phyloP scores from a whole-genome alignment of 2,888 invertebrate genomes.

The Campoplex nolae region DNA sequence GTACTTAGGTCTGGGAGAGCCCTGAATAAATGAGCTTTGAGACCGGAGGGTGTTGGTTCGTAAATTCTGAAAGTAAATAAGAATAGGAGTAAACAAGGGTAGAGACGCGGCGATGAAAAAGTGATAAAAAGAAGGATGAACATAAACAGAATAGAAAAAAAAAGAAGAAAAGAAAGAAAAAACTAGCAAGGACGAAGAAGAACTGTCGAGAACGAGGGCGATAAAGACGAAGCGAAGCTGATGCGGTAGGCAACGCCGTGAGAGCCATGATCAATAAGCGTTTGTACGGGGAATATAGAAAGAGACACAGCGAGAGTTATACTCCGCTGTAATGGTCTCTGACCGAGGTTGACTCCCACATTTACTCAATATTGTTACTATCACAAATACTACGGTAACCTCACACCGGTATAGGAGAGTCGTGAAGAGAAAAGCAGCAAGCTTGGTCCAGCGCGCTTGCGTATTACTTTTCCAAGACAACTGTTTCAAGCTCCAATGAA shows the following conservation, averaged over 20 bases:
- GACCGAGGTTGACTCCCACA: constrained; percentile 67
- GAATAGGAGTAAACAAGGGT: background rate
- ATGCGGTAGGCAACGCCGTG: constrained; percentile 61
- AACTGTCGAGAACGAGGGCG: constrained; percentile 54
- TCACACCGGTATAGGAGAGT: background rate
- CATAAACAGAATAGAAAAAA: background rate
- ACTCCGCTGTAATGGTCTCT: constrained; percentile 72
- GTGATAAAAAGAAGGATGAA: background rate
- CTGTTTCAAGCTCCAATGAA: background rate
- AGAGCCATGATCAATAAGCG: constrained; percentile 82
- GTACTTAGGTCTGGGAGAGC: background rate
- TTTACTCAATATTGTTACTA: constrained; percentile 1
- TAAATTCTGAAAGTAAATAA: background rate
- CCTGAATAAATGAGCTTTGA: background rate
- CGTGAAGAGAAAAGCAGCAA: background rate
- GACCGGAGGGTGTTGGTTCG: background rate
- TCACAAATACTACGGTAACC: background rate
- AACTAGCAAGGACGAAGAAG: background rate
- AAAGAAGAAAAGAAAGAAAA: background rate
- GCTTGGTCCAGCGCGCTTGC: constrained; percentile 71
- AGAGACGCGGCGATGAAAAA: background rate
- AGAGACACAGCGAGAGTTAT: constrained; percentile 66
- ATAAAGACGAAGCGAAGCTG: constrained; percentile 59
- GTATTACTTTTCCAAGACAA: constrained; percentile 60
- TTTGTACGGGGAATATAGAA: constrained; percentile 73